Percentiles rank a stretch among this genome's conserved stretches.
Conservation (phyloP, 2,113 vertebrate genomes). For the Telmatochromis sp. region DNA sequence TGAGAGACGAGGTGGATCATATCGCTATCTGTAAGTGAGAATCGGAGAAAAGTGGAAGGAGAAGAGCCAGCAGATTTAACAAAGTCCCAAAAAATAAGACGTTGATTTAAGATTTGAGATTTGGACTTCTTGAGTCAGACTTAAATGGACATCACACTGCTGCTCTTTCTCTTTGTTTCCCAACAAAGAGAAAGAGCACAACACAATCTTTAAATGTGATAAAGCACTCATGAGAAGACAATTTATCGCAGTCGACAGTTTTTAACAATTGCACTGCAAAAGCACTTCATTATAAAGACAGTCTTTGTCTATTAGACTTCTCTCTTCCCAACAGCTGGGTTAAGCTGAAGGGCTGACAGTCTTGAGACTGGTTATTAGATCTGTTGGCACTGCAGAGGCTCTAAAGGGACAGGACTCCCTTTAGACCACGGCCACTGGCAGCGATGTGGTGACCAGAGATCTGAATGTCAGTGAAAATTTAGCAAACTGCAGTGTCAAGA, state of each 20-base stretch:
- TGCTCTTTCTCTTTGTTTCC: background rate
- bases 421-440: background rate
- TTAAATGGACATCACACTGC: background rate
- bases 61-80: background rate
- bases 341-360: background rate
- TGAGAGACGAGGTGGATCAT: conserved; percentile 23
- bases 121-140: background rate
- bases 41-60: background rate
- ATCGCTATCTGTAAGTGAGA: background rate
- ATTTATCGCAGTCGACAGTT: background rate
- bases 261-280: background rate
- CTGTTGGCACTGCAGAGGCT: background rate
- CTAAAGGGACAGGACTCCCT: background rate
- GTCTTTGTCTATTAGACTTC: background rate
- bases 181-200: background rate
- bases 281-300: background rate
- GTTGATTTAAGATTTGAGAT: background rate
- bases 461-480: background rate
- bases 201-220: background rate
- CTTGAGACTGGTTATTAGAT: background rate
- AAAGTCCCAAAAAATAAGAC: background rate
- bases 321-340: background rate
- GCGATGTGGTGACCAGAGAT: background rate
- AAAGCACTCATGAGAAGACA: background rate
- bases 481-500: background rate